These are phyloP conservation scores for Megaceryle maxima DNA, from an alignment of 2,113 vertebrate genomes.

Conservation along the genomic window DNA sequence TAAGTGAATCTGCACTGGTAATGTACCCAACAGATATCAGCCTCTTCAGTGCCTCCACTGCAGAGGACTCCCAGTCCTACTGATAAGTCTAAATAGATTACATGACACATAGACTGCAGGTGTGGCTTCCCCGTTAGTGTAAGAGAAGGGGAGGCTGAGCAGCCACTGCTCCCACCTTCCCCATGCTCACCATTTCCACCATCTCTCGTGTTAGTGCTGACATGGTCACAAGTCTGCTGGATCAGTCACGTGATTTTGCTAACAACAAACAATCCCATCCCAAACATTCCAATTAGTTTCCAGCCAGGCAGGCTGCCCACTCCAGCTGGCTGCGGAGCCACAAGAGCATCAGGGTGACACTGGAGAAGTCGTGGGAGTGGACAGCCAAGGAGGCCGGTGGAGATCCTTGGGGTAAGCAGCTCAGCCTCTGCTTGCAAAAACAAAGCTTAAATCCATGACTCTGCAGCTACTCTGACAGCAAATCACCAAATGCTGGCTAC, in stretches of 20 bases:
- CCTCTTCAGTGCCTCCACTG: neutral
- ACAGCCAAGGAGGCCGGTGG: neutral
- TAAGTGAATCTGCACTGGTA: neutral
- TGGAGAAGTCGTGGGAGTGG: rapidly evolving
- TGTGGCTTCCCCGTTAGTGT: neutral
- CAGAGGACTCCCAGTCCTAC: neutral
- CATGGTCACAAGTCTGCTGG: neutral
- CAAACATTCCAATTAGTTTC: neutral
- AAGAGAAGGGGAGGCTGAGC: rapidly evolving
- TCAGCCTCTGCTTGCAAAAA: neutral
- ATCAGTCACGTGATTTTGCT: neutral
- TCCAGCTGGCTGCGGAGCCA: neutral
- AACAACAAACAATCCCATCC: neutral
- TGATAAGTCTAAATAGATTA: rapidly evolving
- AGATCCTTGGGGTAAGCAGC: neutral
- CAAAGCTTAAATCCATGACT: neutral
- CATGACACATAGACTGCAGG: rapidly evolving
- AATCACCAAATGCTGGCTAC: neutral
- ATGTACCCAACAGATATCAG: neutral
- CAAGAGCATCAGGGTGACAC: neutral
- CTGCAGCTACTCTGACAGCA: neutral
- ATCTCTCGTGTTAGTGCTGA: neutral
- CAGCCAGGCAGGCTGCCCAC: neutral
- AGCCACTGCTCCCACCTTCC: neutral
- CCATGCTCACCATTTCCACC: neutral